A percentile compares a stretch with the other conserved stretches of the same genome.
These are phyloP conservation scores for Myopa tessellatipennis DNA, from an alignment of 2,888 invertebrate species.

Conservation along the genomic window DNA sequence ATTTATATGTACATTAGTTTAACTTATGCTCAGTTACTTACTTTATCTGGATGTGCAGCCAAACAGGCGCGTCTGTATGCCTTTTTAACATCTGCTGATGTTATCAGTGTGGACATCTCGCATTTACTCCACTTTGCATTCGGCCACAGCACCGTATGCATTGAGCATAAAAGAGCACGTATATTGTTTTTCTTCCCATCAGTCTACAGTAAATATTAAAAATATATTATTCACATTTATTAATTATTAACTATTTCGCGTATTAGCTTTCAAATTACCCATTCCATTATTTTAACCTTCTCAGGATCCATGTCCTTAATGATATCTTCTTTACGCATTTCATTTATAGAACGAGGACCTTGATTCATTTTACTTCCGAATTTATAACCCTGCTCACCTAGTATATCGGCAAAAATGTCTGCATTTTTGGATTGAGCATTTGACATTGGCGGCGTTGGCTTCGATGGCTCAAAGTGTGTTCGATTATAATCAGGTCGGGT, in stretches of 20 bases:
- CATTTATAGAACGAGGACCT: slow-evolving; percentile 89
- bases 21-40: slow-evolving; percentile 68
- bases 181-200: slow-evolving; percentile 98
- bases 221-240: slow-evolving; percentile 5
- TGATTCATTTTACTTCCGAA: slow-evolving; percentile 80
- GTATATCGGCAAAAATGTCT: slow-evolving; percentile 90
- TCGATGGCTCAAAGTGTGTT: slow-evolving; percentile 74
- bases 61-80: slow-evolving; percentile 95
- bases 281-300: slow-evolving; percentile 82
- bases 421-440: slow-evolving; percentile 54
- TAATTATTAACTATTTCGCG: too few species aligned
- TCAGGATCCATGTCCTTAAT: slow-evolving; percentile 93
- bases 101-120: slow-evolving; percentile 94
- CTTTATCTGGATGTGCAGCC: slow-evolving; percentile 99
- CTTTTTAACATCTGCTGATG: slow-evolving; percentile 94
- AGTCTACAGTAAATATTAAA: slow-evolving; percentile 71
- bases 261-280: slow-evolving; percentile 71
- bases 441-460: slow-evolving; percentile 48
- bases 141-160: slow-evolving; percentile 94
- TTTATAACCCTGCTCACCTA: slow-evolving; percentile 90
- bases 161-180: slow-evolving; percentile 91
- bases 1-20: not conserved
- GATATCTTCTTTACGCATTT: slow-evolving; percentile 89
- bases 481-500: slow-evolving; percentile 73
- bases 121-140: slow-evolving; percentile 93